Conservation (phyloP, 1,140 invertebrate genomes). For the Melanaphis sacchari region DNA sequence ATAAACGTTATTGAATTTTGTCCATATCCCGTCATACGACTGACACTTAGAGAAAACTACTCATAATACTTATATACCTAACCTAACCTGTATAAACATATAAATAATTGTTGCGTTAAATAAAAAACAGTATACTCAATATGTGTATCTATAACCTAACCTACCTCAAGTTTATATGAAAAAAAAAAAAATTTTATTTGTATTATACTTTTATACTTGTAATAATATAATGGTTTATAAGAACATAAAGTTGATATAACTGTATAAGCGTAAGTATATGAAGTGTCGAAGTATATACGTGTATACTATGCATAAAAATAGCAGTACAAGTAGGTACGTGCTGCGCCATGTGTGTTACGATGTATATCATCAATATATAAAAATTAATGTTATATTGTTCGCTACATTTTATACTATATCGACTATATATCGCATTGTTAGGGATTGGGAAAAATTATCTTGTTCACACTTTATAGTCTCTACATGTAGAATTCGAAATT, state of each 20-base stretch:
- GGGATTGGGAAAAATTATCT: background rate
- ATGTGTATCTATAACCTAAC: background rate
- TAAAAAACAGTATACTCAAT: background rate
- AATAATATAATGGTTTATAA: background rate
- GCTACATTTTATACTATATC: background rate
- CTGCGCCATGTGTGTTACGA: background rate
- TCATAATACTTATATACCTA: no score
- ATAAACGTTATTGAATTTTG: background rate
- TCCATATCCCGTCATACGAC: background rate
- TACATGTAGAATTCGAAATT: background rate
- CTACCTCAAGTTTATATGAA: background rate
- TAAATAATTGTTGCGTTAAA: background rate
- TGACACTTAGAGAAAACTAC: background rate
- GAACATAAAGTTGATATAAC: background rate
- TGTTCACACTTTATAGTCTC: background rate
- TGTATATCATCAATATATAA: background rate
- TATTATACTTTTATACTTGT: background rate
- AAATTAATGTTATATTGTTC: background rate
- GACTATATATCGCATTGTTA: background rate
- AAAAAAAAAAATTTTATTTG: background rate
- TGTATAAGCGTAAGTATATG: background rate
- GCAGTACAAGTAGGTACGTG: background rate
- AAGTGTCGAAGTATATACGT: background rate
- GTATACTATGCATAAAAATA: background rate
- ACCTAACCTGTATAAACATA: background rate